Evolutionary conservation across 1,140 invertebrate species (phyloP).

Genomic region (Phortica variegata): DNA sequence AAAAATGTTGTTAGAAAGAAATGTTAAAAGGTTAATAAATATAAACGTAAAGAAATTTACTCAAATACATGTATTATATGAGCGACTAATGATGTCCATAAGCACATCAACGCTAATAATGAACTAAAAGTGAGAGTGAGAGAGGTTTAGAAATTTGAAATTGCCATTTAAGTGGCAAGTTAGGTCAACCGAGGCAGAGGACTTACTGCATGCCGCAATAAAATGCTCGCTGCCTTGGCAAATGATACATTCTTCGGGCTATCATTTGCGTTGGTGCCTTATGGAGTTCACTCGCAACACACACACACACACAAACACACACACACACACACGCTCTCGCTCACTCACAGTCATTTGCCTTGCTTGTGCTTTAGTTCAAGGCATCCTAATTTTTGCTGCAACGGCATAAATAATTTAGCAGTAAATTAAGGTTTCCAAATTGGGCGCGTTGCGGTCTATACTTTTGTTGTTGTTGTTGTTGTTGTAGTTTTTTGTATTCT

Average conservation of each 20-base stretch:
- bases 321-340: too few species aligned
- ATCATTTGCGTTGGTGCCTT: neutral
- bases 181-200: too few species aligned
- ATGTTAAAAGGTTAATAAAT: slow-evolving; percentile 21
- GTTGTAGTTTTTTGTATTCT: slow-evolving; percentile 10
- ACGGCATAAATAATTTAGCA: slow-evolving; percentile 34
- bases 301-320: too few species aligned
- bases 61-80: slow-evolving; percentile 23
- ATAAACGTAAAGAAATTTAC: slow-evolving; percentile 6
- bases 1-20: slow-evolving; percentile 1
- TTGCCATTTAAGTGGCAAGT: too few species aligned
- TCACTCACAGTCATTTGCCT: too few species aligned
- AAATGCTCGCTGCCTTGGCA: slow-evolving; percentile 35
- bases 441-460: slow-evolving; percentile 47
- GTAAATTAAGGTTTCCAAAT: slow-evolving; percentile 44
- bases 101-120: slow-evolving; percentile 38
- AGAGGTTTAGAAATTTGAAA: slow-evolving; percentile 11
- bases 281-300: neutral
- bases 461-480: slow-evolving; percentile 23
- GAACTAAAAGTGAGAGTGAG: slow-evolving; percentile 11
- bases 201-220: slow-evolving; percentile 36
- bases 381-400: slow-evolving; percentile 24
- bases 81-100: slow-evolving; percentile 3
- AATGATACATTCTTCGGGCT: slow-evolving; percentile 5
- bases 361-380: slow-evolving; percentile 5